phyloP scores from a whole-genome alignment of 2,797 vertebrate genomes.

The Okamejei kenojei region DNA sequence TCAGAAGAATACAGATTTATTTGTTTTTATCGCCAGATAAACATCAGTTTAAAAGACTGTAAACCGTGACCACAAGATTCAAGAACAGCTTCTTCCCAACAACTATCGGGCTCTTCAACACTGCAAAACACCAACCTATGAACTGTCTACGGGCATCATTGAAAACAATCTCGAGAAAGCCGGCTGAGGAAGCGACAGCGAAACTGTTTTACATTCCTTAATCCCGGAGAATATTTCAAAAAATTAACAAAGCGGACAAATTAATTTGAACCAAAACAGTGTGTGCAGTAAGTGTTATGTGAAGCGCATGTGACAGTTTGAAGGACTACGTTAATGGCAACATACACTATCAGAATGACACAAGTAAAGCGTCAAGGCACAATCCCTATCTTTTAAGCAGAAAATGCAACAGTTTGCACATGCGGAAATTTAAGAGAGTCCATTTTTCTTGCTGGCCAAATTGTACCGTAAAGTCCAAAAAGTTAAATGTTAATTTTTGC shows the following conservation, averaged over 20 bases:
- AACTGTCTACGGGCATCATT: no score
- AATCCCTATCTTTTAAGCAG: conserved; percentile 26
- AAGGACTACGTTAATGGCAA: not conserved
- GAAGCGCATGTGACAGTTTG: not conserved
- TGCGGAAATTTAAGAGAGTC: not conserved
- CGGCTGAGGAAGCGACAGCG: not conserved
- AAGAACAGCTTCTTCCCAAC: no score
- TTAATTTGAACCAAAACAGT: conserved; percentile 36
- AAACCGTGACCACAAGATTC: no score
- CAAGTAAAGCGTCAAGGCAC: not conserved
- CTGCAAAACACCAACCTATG: no score
- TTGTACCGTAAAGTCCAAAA: not conserved
- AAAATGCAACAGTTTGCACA: conserved; percentile 5
- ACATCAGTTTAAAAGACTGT: not conserved
- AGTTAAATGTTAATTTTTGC: not conserved
- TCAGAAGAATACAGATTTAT: conserved; percentile 21
- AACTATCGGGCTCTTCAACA: no score
- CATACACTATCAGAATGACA: not conserved
- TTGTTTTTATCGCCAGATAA: conserved; percentile 34
- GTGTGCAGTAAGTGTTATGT: conserved; percentile 6
- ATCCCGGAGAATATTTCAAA: conserved; percentile 31
- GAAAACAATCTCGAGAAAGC: not conserved
- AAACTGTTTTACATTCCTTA: conserved; percentile 27
- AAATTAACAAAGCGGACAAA: conserved; percentile 22
- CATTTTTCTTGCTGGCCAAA: conserved; percentile 1